Evolutionary conservation across 2,113 vertebrate species (phyloP).

Genomic region (Oriolus oriolus): DNA sequence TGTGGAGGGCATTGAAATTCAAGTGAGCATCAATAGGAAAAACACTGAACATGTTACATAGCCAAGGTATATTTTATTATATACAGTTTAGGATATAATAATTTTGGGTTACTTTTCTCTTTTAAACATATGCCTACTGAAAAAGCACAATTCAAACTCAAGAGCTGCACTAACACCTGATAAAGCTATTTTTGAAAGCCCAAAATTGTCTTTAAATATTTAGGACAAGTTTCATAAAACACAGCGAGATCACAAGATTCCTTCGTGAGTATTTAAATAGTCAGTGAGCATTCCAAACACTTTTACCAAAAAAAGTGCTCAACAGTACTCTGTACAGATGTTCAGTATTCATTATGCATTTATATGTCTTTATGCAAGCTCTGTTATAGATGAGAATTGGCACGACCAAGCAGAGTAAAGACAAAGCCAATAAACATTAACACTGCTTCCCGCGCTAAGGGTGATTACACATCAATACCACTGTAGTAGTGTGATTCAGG

Average conservation of each 20-base stretch:
- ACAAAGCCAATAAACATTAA: constrained; percentile 52
- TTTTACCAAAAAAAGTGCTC: not conserved
- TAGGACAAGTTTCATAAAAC: not conserved
- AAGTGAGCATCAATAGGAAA: not conserved
- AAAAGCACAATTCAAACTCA: not conserved
- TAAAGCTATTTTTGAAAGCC: not conserved
- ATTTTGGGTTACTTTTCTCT: not conserved
- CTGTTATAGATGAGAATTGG: constrained; percentile 35
- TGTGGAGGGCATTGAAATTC: constrained; percentile 19
- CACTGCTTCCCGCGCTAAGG: not conserved
- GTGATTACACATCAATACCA: constrained; percentile 9
- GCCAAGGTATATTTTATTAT: not conserved
- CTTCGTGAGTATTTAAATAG: not conserved
- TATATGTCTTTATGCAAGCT: constrained; percentile 3
- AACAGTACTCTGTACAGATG: constrained; percentile 4
- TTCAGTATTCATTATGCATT: not conserved
- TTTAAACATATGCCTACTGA: not conserved
- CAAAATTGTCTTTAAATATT: constrained; percentile 2
- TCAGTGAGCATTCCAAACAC: not conserved
- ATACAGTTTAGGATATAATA: not conserved
- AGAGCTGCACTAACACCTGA: not conserved
- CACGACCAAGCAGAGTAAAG: not conserved
- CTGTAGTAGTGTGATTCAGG: not conserved
- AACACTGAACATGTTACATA: not conserved
- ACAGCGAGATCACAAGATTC: not conserved